Evolutionary conservation across 1,140 invertebrate species (phyloP), one percentile per base, ranked within the genome.

Genomic region (Agrypnia vestita): DNA sequence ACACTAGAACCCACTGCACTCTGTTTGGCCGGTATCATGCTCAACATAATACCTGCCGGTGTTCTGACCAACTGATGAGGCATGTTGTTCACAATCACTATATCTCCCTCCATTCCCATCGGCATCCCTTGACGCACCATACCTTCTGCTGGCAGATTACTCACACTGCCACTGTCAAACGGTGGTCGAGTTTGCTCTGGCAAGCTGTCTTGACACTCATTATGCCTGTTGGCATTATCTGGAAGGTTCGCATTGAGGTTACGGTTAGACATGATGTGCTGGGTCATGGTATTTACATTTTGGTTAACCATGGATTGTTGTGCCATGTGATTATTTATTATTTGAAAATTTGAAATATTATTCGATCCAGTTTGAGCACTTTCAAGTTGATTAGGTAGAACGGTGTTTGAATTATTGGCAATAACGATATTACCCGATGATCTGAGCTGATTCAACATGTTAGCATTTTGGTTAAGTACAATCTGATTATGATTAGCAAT

Each of bases 271-370:
- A 79, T 76, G 4, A 79, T 79, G 21, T 90, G 89, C 81, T 89
- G 88, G 84, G 88, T 90, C 80, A 90, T 85, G 86, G 89, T 89
- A 85, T 87, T 89, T 81, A 89, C 88, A 86, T 87, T 89, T 78
- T 89, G 88, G 86, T 89, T 90, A 79, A 89, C 87, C 85, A 89
- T 89, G 62, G 88, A 89, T 74, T 89, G 89, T 25, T 89, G 88
- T 62, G 87, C 86, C 78, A 89, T 86, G 86, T 88, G 88, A 79
- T 89, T 88, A 87, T 89, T 87, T 85, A 89, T 85, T 79, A 89
- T 86, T 82, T 89, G 88, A 85, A 89, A 90, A 85, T 90, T 89
- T 80, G 89, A 85, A 86, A 86, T 67, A 21, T 11, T 17, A 49
- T 71, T 78, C 17, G 55, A 51, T 8, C 59, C 71, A 46, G 43